Conservation (phyloP, 2,113 vertebrate species). For the Galeopterus variegatus region DNA sequence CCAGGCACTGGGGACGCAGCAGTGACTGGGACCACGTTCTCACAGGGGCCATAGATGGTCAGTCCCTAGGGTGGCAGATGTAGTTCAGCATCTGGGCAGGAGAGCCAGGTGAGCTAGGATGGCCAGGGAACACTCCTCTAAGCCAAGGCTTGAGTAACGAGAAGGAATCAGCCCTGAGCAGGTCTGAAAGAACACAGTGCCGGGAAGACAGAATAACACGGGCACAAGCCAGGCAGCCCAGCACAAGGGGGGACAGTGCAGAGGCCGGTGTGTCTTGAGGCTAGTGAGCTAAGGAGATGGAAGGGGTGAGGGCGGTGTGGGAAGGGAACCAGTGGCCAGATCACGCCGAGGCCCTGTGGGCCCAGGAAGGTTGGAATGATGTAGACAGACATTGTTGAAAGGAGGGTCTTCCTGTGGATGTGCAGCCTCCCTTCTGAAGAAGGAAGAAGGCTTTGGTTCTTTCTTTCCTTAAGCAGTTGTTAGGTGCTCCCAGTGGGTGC, state of each 20-base stretch:
- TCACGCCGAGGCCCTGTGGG: not conserved
- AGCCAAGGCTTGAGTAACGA: too few relatives aligned
- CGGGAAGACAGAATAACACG: too few relatives aligned
- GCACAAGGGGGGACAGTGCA: rapidly evolving
- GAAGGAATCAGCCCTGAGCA: too few relatives aligned
- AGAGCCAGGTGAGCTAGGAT: not conserved
- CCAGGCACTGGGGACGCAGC: not conserved
- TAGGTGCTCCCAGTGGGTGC: not conserved
- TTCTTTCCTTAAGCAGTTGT: not conserved
- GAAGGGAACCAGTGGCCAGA: not conserved
- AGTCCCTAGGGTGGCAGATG: too few relatives aligned
- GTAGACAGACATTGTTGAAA: not conserved
- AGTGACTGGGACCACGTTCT: not conserved
- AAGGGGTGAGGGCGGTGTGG: not conserved
- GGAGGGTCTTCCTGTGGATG: not conserved
- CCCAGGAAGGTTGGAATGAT: not conserved
- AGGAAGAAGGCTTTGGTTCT: not conserved
- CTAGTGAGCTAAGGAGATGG: not conserved
- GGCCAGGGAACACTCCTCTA: not conserved
- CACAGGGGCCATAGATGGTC: not conserved
- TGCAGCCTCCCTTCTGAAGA: not conserved
- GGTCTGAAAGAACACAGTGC: too few relatives aligned
- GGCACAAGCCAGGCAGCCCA: not conserved
- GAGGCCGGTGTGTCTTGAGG: not conserved
- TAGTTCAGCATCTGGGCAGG: rapidly evolving